A percentile compares a stretch with the other conserved stretches of the same genome.
phyloP scores from a whole-genome alignment of 2,888 invertebrate species.

The Pyrrhosoma nymphula region DNA sequence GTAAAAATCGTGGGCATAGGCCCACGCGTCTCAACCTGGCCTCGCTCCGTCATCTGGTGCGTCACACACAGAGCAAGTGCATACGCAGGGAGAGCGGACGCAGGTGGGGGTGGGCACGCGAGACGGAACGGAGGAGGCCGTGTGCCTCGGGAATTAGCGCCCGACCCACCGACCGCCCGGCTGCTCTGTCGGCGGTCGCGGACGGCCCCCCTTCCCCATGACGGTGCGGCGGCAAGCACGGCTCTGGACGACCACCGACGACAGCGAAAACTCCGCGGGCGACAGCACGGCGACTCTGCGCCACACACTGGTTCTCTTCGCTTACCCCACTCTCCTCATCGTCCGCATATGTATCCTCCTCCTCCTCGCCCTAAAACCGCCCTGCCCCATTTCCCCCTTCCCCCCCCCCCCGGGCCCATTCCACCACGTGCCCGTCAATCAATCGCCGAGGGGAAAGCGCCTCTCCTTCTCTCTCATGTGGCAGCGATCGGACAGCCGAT shows the following conservation, averaged over 20 bases:
- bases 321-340: no score
- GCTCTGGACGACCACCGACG: no score
- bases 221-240: no score
- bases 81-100: not conserved
- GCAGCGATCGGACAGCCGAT: not conserved
- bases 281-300: no score
- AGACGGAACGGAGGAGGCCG: not conserved
- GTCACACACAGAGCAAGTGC: not conserved
- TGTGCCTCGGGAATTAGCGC: slow-evolving; percentile 8
- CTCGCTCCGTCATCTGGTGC: not conserved
- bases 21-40: not conserved
- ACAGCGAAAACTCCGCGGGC: no score
- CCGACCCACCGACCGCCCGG: not conserved
- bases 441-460: not conserved
- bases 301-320: no score
- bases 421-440: slow-evolving; percentile 9
- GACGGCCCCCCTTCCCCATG: no score
- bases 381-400: no score
- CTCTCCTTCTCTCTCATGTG: not conserved
- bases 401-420: not conserved
- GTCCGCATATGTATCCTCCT: no score
- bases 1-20: not conserved
- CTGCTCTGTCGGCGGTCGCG: no score
- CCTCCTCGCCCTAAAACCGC: no score
- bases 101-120: not conserved